A percentile compares a stretch with the other conserved stretches of the same genome.
Conservation (phyloP, 2,797 vertebrate genomes). For the Rhinatrema bivittatum region DNA sequence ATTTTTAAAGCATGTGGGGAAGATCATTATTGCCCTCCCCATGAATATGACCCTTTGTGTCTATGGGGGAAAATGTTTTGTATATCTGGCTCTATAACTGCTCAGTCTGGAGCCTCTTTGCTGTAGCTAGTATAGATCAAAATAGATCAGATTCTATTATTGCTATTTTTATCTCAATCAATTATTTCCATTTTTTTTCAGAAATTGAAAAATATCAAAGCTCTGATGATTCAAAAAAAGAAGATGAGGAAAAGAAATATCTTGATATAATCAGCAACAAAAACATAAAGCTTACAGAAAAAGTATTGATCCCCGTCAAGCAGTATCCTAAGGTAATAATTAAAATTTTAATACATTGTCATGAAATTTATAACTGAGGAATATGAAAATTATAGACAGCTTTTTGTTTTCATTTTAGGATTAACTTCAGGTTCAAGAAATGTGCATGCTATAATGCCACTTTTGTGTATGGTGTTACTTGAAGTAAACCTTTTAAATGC, state of each 20-base stretch:
- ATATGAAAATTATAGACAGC: not conserved
- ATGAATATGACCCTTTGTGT: too few relatives aligned
- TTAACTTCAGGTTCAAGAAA: not conserved
- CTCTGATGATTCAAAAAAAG: constrained; percentile 85
- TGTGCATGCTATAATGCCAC: not conserved
- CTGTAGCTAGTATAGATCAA: too few relatives aligned
- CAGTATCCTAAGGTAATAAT: constrained; percentile 96
- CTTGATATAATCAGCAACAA: constrained; percentile 99
- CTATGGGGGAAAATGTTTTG: too few relatives aligned
- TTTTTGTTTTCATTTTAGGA: not conserved
- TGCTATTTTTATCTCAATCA: too few relatives aligned
- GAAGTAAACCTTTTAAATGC: too few relatives aligned
- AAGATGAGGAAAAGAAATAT: constrained; percentile 91
- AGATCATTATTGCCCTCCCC: too few relatives aligned
- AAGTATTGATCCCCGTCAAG: constrained; percentile 92
- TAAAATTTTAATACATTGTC: not conserved
- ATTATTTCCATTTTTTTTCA: constrained; percentile 46
- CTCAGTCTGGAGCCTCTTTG: too few relatives aligned
- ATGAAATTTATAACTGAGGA: not conserved
- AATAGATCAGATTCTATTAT: too few relatives aligned
- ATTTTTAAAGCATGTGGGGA: too few relatives aligned
- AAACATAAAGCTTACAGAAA: constrained; percentile 96
- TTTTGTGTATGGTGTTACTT: not conserved
- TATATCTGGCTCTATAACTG: too few relatives aligned
- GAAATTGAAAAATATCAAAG: constrained; percentile 94